A percentile compares a stretch with the other conserved stretches of the same genome.
Evolutionary conservation across 2,888 invertebrate genomes (phyloP).

Genomic region (Cyclophora punctaria): DNA sequence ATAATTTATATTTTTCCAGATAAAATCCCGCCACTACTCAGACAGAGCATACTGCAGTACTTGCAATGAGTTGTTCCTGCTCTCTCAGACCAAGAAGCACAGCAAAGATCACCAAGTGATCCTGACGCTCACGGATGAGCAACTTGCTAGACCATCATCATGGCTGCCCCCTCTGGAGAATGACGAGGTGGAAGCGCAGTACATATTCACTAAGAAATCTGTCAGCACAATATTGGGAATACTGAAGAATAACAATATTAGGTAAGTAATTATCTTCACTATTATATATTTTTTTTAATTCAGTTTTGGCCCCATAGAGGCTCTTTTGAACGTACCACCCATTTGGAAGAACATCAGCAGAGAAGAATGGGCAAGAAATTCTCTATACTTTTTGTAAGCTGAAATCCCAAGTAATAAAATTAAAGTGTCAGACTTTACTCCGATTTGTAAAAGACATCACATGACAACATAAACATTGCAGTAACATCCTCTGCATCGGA

Average conservation of each 20-base stretch:
- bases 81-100: constrained; percentile 63
- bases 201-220: constrained; percentile 84
- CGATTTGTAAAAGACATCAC: too few relatives aligned
- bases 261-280: constrained; percentile 42
- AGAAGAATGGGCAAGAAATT: too few relatives aligned
- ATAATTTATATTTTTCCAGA: constrained; percentile 33
- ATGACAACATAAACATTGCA: constrained; percentile 37
- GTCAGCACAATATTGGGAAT: constrained; percentile 78
- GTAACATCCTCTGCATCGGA: constrained; percentile 89
- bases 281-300: too few relatives aligned
- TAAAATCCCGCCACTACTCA: constrained; percentile 51
- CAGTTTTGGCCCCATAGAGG: too few relatives aligned
- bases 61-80: constrained; percentile 74
- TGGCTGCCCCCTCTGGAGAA: constrained; percentile 81
- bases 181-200: constrained; percentile 90
- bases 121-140: constrained; percentile 71
- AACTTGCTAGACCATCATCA: constrained; percentile 77
- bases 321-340: too few relatives aligned
- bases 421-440: too few relatives aligned
- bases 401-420: too few relatives aligned
- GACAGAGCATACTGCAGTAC: constrained; percentile 78
- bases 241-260: constrained; percentile 74
- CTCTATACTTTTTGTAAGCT: too few relatives aligned
- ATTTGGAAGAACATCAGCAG: too few relatives aligned
- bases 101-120: constrained; percentile 70